phyloP scores from a whole-genome alignment of 2,113 vertebrate species.

The Meles meles region DNA sequence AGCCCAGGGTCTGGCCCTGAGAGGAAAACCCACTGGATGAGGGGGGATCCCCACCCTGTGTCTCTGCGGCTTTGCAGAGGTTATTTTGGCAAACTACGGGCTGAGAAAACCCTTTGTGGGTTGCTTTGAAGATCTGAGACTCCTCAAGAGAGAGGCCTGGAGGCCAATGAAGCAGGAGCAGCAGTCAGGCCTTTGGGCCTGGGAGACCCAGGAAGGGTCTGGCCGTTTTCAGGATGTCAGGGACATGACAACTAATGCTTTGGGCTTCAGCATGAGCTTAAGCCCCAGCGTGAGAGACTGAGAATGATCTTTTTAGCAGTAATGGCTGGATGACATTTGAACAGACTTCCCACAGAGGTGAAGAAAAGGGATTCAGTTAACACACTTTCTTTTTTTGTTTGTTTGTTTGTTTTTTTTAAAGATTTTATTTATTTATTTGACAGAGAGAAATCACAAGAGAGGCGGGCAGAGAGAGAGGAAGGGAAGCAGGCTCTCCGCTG shows the following conservation, averaged over 20 bases:
- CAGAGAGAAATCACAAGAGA: no score
- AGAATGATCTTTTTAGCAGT: neutral
- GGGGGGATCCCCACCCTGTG: neutral
- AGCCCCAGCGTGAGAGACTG: neutral
- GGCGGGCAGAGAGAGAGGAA: no score
- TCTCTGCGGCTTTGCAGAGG: neutral
- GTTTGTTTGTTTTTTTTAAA: no score
- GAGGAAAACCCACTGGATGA: neutral
- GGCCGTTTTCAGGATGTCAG: no score
- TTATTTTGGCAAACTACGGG: neutral
- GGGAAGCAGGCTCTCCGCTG: no score
- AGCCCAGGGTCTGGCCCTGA: neutral
- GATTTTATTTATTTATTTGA: no score
- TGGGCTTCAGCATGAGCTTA: neutral
- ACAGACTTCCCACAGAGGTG: neutral
- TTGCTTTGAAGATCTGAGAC: neutral
- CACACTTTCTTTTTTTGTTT: no score
- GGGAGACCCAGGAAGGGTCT: neutral
- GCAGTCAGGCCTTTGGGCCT: neutral
- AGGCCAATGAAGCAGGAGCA: neutral
- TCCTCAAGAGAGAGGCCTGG: neutral
- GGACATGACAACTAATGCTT: no score
- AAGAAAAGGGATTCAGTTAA: neutral
- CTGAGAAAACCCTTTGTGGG: neutral
- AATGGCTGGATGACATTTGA: neutral